Conservation (phyloP, 2,113 vertebrate genomes). For the Podilymbus podiceps region DNA sequence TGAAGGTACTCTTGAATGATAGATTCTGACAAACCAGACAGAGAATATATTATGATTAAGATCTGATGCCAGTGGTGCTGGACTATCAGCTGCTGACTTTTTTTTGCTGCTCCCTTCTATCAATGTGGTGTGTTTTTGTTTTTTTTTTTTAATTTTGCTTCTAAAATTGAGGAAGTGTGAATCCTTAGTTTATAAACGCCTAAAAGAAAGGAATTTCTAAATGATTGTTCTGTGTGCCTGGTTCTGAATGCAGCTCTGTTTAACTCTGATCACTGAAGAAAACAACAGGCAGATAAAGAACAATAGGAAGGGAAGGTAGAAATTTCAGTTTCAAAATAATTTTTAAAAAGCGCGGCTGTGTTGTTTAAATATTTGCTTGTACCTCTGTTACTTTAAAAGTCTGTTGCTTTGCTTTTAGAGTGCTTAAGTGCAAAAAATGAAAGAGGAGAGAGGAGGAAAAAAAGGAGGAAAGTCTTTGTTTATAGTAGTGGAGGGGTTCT, state of each 20-base stretch:
- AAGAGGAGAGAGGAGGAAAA: background rate
- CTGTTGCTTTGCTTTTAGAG: background rate
- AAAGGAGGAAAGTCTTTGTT: constrained; percentile 20
- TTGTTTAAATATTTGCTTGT: constrained; percentile 54
- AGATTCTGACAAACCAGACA: constrained; percentile 91
- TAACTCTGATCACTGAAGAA: constrained; percentile 38
- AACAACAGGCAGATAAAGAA: constrained; percentile 32
- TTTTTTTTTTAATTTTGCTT: background rate
- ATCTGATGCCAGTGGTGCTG: constrained; percentile 85
- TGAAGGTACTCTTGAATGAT: constrained; percentile 87
- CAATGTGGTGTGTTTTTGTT: constrained; percentile 31
- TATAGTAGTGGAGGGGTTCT: constrained; percentile 41
- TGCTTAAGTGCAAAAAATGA: background rate
- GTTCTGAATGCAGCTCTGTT: constrained; percentile 26
- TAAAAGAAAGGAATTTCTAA: constrained; percentile 53
- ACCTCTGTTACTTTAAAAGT: constrained; percentile 22
- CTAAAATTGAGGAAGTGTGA: constrained; percentile 42
- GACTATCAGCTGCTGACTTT: constrained; percentile 71
- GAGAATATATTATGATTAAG: constrained; percentile 94
- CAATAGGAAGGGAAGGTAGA: constrained; percentile 26
- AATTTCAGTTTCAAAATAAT: background rate
- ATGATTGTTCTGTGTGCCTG: constrained; percentile 42
- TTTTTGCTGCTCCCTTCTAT: constrained; percentile 69
- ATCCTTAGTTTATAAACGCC: constrained; percentile 32
- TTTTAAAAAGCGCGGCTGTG: background rate